phyloP scores from a whole-genome alignment of 2,113 vertebrate species.

The Zapus hudsonius region DNA sequence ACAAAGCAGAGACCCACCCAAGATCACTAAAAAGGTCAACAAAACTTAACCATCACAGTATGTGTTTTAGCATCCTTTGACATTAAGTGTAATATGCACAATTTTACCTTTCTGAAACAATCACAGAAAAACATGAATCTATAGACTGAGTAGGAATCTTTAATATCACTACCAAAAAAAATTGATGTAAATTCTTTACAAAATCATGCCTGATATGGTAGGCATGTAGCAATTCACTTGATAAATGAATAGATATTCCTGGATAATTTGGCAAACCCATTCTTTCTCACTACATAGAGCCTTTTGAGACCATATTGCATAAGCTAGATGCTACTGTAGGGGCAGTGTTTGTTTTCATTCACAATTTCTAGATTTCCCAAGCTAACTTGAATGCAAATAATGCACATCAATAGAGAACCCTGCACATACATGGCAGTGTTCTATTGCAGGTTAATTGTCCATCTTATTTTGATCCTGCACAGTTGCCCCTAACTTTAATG shows the following conservation, averaged over 20 bases:
- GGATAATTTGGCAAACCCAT: background rate
- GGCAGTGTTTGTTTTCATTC: background rate
- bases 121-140: background rate
- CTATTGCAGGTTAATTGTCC: background rate
- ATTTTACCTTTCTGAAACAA: background rate
- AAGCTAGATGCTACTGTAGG: background rate
- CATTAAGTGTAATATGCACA: background rate
- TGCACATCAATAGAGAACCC: background rate
- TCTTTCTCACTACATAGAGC: fast-evolving
- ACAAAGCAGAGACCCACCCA: too few species aligned
- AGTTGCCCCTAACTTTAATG: background rate
- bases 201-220: background rate
- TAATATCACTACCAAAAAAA: background rate
- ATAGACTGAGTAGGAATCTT: too few species aligned
- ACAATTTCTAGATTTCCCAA: background rate
- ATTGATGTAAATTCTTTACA: background rate
- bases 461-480: background rate
- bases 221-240: background rate
- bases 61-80: background rate
- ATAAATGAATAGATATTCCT: background rate
- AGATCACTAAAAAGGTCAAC: too few species aligned
- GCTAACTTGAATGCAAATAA: background rate
- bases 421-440: background rate
- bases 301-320: background rate
- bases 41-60: too few species aligned